phyloP scores from a whole-genome alignment of 2,797 vertebrate genomes.

The Xenopus petersii region DNA sequence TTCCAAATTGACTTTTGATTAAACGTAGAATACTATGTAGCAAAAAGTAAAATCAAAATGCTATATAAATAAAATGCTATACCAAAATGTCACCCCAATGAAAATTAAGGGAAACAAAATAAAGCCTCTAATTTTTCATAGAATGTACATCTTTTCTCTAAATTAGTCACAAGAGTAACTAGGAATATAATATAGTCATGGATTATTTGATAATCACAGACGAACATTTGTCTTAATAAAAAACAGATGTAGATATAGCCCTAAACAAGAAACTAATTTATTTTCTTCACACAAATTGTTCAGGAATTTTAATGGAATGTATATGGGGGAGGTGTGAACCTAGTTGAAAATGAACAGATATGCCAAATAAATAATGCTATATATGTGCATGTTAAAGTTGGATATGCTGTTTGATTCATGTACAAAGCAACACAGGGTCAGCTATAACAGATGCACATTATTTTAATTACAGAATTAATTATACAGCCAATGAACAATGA shows the following conservation, averaged over 20 bases:
- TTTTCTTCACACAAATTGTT: slow-evolving; percentile 16
- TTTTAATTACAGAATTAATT: too few relatives aligned
- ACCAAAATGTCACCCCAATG: slow-evolving; percentile 66
- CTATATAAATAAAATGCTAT: slow-evolving; percentile 65
- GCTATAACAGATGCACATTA: too few relatives aligned
- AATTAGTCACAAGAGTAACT: slow-evolving; percentile 59
- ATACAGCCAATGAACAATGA: too few relatives aligned
- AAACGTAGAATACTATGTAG: slow-evolving; percentile 85
- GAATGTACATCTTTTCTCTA: slow-evolving; percentile 56
- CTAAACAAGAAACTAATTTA: slow-evolving; percentile 27
- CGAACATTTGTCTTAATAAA: slow-evolving; percentile 45
- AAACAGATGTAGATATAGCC: slow-evolving; percentile 34
- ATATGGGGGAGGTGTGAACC: slow-evolving; percentile 13
- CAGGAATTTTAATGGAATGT: slow-evolving; percentile 32
- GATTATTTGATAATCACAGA: slow-evolving; percentile 32
- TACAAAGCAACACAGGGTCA: too few relatives aligned
- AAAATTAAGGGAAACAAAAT: slow-evolving; percentile 51
- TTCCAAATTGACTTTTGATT: slow-evolving; percentile 94
- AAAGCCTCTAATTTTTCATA: slow-evolving; percentile 60
- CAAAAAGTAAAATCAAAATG: slow-evolving; percentile 66
- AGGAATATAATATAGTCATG: slow-evolving; percentile 48
- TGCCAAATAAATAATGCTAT: slow-evolving; percentile 4
- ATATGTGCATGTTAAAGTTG: not conserved
- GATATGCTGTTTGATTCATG: not conserved
- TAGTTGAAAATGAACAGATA: slow-evolving; percentile 20